Base-by-base conservation (phyloP, 2,113 vertebrate species). In the Antechinus stuartii region DNA sequence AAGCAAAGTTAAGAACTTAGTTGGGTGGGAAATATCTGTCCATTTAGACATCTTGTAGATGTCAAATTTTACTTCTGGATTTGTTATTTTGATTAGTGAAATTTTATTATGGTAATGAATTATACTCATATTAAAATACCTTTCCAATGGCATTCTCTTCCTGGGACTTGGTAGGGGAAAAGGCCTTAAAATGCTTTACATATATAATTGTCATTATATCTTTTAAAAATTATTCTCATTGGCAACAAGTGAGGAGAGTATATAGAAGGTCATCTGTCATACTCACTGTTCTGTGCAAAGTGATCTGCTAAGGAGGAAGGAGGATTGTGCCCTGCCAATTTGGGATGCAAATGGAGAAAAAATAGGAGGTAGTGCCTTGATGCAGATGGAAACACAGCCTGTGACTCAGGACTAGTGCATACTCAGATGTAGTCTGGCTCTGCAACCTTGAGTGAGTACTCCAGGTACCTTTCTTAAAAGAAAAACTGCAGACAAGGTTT, bases 101-200 rank as follows among this genome's bases (percentile, higher is more conserved):
- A 96, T 57, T 93, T 11, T 92, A 56, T 91, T 91, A 96, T 93
- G 11, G 7, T 56, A 12, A 46, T 91, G 35, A 94, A 57, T 55
- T 93, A 47, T 47, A 35, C 56, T 96, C 30, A 61, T 61, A 92
- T 26, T 94, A 54, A 3, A 56, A 35, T 53, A 96, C 5, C 53
- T 93, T 91, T 52, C 30, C 57, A 92, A 55, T 93, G 92, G 50
- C 9, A 54, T 55, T 61, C 30, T 2, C 0, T 2, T 19, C 57
- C 7, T 89, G 49, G 91, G 57, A 16, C 52, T 95, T 96, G 42
- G 50, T 94, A 91, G 47, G 27, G 1, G 7, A 47, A 68, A 96
- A 93, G 23, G 1, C 0, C n/a, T 92, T 10, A 91, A 91, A 91
- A 27, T 26, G 35, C 57, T 95, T 92, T 91, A 54, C 19, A 93